Conservation (phyloP, 2,113 vertebrate species). For the Vicugna pacos region DNA sequence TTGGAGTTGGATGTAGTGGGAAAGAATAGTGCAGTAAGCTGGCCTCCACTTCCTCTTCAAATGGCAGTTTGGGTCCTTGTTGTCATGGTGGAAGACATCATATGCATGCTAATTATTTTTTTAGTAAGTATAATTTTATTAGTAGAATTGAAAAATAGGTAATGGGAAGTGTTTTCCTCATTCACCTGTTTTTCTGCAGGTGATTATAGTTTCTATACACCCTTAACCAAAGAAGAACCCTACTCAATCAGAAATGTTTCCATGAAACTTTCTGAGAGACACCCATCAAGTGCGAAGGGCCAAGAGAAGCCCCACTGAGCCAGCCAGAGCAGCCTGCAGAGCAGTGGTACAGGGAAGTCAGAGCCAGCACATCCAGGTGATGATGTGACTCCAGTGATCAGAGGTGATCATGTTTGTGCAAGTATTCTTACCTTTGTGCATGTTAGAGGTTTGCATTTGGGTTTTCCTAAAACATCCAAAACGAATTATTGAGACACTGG, state of each 20-base stretch:
- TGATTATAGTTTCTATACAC: neutral
- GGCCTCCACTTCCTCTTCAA: neutral
- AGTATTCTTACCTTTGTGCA: neutral
- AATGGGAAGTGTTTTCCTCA: neutral
- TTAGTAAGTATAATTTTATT: neutral
- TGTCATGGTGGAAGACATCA: neutral
- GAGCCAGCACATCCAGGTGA: neutral
- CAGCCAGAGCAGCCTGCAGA: neutral
- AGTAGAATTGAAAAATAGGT: neutral
- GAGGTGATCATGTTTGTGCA: neutral
- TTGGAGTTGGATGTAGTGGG: neutral
- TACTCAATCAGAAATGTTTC: neutral
- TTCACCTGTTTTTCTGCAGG: neutral
- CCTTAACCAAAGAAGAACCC: neutral
- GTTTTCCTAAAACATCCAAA: conserved; percentile 46
- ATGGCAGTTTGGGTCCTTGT: neutral
- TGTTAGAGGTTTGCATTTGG: neutral
- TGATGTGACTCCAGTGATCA: neutral
- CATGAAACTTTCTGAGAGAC: neutral
- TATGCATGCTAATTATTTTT: neutral
- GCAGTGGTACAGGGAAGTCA: neutral
- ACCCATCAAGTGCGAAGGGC: neutral
- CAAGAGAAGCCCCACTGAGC: neutral
- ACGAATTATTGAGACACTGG: neutral
- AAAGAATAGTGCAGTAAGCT: neutral